Evolutionary conservation across 2,113 vertebrate species (phyloP).

Genomic region (Ovis aries): ARS-UI_Ramb_v3.0 NC_056077.1:40586001-40586500

Average conservation of each 20-base stretch:
- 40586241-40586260: not conserved
- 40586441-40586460: not conserved
- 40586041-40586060: not conserved
- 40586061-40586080: not conserved
- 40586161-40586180: not conserved
- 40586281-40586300: constrained; percentile 19
- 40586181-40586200: not conserved
- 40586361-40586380: constrained; percentile 15
- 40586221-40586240: not conserved
- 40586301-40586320: constrained; percentile 36
- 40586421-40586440: not conserved
- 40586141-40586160: not conserved
- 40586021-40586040: not conserved
- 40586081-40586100: not conserved
- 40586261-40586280: constrained; percentile 32
- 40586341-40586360: constrained; percentile 23
- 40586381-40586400: constrained; percentile 61
- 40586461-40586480: not conserved
- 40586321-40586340: constrained; percentile 40
- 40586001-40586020: constrained; percentile 16
- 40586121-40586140: not conserved
- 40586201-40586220: rapidly evolving
- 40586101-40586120: not conserved
- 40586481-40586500: not conserved
- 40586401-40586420: constrained; percentile 48